Evolutionary conservation across 1,140 invertebrate genomes (phyloP).

Genomic region (Stegodyphus dumicola): DNA sequence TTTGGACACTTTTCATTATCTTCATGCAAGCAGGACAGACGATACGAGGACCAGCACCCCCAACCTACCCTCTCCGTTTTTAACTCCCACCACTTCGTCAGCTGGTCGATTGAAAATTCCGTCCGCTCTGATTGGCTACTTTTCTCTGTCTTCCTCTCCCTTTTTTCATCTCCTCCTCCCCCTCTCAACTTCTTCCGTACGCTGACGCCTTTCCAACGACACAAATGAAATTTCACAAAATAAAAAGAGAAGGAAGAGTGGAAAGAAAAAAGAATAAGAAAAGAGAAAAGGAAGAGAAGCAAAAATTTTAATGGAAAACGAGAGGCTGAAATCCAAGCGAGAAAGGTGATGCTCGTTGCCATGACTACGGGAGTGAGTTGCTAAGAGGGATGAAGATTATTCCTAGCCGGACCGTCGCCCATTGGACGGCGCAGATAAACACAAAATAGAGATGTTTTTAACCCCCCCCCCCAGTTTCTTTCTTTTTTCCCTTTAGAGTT

Average conservation of each 20-base stretch:
- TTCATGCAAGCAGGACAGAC: slow-evolving; percentile 11
- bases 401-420: slow-evolving; percentile 28
- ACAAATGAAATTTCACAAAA: slow-evolving; percentile 59
- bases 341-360: slow-evolving; percentile 52
- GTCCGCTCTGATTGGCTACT: slow-evolving; percentile 54
- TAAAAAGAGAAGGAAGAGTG: slow-evolving; percentile 14
- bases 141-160: slow-evolving; percentile 35
- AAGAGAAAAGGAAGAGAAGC: neutral
- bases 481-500: neutral
- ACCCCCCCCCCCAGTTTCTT: slow-evolving; percentile 24
- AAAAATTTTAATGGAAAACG: slow-evolving; percentile 58
- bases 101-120: slow-evolving; percentile 48
- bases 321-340: slow-evolving; percentile 53
- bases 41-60: neutral
- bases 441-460: slow-evolving; percentile 60
- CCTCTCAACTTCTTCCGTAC: slow-evolving; percentile 5
- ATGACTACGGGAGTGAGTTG: slow-evolving; percentile 44
- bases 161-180: neutral
- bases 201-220: slow-evolving; percentile 23
- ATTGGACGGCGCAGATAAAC: slow-evolving; percentile 56
- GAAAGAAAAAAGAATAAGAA: slow-evolving; percentile 8
- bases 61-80: slow-evolving; percentile 7
- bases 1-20: slow-evolving; percentile 33
- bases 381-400: slow-evolving; percentile 54
- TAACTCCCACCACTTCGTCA: slow-evolving; percentile 38